Conservation (phyloP, 1,140 invertebrate genomes). For the Leptopilina clavipes region DNA sequence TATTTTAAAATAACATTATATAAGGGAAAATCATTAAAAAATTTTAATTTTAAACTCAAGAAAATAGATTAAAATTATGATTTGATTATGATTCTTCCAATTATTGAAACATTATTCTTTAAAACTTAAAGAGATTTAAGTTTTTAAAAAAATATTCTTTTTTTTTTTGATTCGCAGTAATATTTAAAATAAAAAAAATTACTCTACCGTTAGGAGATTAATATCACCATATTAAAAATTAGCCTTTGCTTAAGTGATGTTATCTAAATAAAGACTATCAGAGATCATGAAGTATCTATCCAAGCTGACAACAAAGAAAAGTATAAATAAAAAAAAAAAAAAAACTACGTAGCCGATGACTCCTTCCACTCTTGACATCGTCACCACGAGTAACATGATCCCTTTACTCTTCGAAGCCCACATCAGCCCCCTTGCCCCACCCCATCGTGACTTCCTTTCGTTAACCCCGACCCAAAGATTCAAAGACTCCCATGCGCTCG, state of each 20-base stretch:
- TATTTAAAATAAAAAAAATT: too few relatives aligned
- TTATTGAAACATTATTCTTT: too few relatives aligned
- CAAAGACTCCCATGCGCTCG: conserved; percentile 48
- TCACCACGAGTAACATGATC: conserved; percentile 29
- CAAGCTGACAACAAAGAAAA: not conserved
- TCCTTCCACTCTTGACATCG: conserved; percentile 10
- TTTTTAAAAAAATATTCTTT: too few relatives aligned
- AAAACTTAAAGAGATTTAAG: too few relatives aligned
- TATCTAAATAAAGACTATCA: not conserved
- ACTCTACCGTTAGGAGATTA: too few relatives aligned
- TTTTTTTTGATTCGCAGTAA: too few relatives aligned
- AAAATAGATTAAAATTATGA: too few relatives aligned
- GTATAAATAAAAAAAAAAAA: not conserved
- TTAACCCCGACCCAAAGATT: conserved; percentile 9
- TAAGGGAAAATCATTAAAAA: too few relatives aligned
- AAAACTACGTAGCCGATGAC: not conserved
- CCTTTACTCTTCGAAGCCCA: conserved; percentile 15
- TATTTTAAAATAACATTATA: too few relatives aligned
- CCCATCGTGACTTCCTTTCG: not conserved
- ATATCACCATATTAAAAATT: not conserved
- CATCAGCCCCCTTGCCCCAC: not conserved
- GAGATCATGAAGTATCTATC: not conserved
- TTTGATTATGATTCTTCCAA: too few relatives aligned
- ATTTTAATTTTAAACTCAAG: too few relatives aligned
- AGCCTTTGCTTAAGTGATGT: not conserved